These are phyloP conservation scores for Eudasyphora cyanicolor DNA, from an alignment of 2,888 invertebrate species.

Conservation along the genomic window DNA sequence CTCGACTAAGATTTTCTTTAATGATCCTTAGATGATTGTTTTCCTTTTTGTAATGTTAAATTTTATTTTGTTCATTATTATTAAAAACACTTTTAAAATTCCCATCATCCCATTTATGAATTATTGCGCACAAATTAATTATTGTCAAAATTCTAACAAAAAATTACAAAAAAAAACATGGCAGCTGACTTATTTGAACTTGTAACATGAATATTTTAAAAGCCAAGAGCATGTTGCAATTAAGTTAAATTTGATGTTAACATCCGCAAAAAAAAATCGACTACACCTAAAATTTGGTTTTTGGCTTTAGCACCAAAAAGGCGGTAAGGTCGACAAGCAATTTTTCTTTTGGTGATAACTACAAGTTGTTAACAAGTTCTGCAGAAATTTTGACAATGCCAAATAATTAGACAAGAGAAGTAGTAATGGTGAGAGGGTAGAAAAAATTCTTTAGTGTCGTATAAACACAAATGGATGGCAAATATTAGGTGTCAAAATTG, in stretches of 20 bases:
- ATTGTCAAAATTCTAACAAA: too few relatives aligned
- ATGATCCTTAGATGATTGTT: too few relatives aligned
- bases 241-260: constrained; percentile 5
- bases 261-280: background rate
- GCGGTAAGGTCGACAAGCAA: background rate
- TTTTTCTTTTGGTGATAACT: background rate
- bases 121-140: too few relatives aligned
- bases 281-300: background rate
- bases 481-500: too few relatives aligned
- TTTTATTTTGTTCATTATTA: too few relatives aligned
- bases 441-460: too few relatives aligned
- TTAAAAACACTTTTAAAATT: too few relatives aligned
- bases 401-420: background rate
- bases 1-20: too few relatives aligned
- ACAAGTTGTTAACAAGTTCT: background rate
- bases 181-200: constrained; percentile 30
- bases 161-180: background rate
- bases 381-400: background rate
- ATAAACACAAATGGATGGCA: too few relatives aligned
- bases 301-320: background rate
- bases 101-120: too few relatives aligned
- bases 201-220: constrained; percentile 38
- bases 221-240: constrained; percentile 23
- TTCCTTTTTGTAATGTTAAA: too few relatives aligned
- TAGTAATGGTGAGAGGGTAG: too few relatives aligned